Base-by-base conservation (phyloP, 2,113 vertebrate genomes). In the Protobothrops flavoviridis region DNA sequence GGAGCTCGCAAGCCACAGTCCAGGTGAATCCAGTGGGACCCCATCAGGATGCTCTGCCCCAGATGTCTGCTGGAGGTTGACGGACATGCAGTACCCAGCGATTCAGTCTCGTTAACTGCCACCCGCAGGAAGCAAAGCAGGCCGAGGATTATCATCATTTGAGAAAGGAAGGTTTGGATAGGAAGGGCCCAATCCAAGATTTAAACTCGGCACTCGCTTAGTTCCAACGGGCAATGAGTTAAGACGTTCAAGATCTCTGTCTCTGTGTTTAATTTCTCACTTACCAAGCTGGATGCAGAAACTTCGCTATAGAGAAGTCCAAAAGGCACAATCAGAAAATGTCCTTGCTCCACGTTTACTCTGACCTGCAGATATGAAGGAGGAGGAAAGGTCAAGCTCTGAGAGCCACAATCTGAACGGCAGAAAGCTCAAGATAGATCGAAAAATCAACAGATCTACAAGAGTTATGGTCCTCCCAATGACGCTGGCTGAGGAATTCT, bases 231-330 rank as follows among this genome's bases (percentile, higher is more conserved):
- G 39, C 17, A 53, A n/a, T 9, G 13, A 43, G 85, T 24, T 33
- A 29, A 86, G n/a, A n/a, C 21, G 15, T 86, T 86, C 24, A 91
- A 39, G 8, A 13, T 7, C 21, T 91, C 26, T 45, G 7, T 7
- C 85, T 85, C 6, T 39, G 21, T 10, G 55, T 88, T 52, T 55
- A 20, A 55, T 87, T 87, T 89, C 53, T 11, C 53, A 64, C 98
- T 98, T 97, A 99, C 99, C 99, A 99, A 96, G 97, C 99, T 99
- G 94, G 99, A 99, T 3, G 99, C 99, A 3, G 99, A 98, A 96
- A 99, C 99, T 97, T 99, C 99, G 94, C 99, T 99, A 97, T 98
- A 99, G 85, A 99, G 98, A 74, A 99, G 99, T 85, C 99, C 99
- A 94, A 99, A 99, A 24, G 99, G 99, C 93, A 99, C 98, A 93